A percentile compares a stretch with the other conserved stretches of the same genome.
phyloP scores from a whole-genome alignment of 2,888 invertebrate genomes.

The Nesidiocoris tenuis region DNA sequence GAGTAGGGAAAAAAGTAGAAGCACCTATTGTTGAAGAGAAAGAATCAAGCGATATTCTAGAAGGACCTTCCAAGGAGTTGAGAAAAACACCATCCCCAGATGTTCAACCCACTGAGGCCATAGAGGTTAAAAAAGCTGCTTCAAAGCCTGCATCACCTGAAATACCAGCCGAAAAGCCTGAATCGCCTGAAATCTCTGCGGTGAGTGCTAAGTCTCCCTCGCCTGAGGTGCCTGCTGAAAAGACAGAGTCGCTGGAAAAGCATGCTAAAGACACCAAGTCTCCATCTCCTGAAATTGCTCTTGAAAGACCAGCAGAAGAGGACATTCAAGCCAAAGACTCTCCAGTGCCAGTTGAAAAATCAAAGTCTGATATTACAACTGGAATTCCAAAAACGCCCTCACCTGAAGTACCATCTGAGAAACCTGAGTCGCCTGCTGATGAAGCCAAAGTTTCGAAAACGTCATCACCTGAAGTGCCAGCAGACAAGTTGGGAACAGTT shows the following conservation, averaged over 20 bases:
- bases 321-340: neutral
- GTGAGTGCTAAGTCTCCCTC: neutral
- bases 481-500: slow-evolving; percentile 1
- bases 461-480: neutral
- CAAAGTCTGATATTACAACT: too few species aligned
- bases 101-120: neutral
- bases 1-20: too few species aligned
- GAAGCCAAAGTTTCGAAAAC: neutral
- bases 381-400: slow-evolving; percentile 2
- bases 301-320: too few species aligned
- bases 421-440: neutral
- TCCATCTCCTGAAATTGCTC: slow-evolving; percentile 35
- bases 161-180: neutral
- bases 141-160: slow-evolving; percentile 1
- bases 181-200: neutral
- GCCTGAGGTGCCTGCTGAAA: neutral
- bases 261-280: slow-evolving; percentile 6
- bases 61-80: too few species aligned
- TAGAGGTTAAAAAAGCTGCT: neutral
- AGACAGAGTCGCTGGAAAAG: neutral
- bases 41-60: too few species aligned
- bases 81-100: neutral
- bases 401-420: neutral
- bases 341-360: neutral
- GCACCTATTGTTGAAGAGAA: slow-evolving; percentile 8